These are phyloP conservation scores for Sandelia bainsii DNA, from an alignment of 2,797 vertebrate genomes.

Conservation along the genomic window DNA sequence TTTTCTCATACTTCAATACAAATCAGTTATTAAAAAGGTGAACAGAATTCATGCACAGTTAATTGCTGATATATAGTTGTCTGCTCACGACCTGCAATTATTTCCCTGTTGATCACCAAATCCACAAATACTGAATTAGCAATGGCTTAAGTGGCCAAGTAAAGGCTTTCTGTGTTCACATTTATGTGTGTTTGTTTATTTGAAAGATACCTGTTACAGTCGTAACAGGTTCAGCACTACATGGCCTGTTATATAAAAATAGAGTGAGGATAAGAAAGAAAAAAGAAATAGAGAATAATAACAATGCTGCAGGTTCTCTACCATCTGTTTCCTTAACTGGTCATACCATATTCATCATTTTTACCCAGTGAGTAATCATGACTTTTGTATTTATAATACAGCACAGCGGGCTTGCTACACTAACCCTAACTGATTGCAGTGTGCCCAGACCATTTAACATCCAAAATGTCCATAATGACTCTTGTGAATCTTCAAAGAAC, in stretches of 20 bases:
- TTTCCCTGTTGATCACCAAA: not conserved
- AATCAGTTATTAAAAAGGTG: not conserved
- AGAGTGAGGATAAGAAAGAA: no score
- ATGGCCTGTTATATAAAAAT: not conserved
- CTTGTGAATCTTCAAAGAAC: not conserved
- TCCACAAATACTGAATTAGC: not conserved
- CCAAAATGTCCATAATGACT: not conserved
- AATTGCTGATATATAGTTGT: not conserved
- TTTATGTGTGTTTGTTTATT: not conserved
- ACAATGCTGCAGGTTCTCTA: not conserved
- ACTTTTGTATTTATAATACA: not conserved
- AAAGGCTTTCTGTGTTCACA: not conserved
- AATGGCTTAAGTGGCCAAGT: not conserved
- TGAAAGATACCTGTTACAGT: no score
- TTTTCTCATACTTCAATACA: not conserved
- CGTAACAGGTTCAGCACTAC: no score
- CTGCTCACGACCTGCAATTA: not conserved
- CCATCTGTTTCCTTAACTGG: not conserved
- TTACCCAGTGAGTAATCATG: not conserved
- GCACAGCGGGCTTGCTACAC: not conserved
- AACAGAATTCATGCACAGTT: not conserved
- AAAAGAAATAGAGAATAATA: not conserved
- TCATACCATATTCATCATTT: not conserved
- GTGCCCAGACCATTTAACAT: not conserved
- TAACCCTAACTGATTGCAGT: not conserved